These are phyloP conservation scores for Notocelia uddmanniana DNA, from an alignment of 2,888 invertebrate species.

Conservation along the genomic window DNA sequence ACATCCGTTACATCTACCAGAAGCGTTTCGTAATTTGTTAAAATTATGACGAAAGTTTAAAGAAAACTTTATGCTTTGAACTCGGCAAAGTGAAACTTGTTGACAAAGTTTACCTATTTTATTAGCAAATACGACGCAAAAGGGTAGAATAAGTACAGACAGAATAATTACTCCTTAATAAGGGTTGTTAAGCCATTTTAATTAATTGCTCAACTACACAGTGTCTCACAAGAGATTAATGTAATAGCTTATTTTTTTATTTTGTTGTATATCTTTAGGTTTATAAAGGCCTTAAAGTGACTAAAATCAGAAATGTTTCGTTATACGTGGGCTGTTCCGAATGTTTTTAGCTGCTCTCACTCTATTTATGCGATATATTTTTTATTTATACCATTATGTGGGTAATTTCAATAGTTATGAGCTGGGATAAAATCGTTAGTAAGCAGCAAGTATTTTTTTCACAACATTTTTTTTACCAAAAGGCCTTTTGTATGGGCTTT, in stretches of 20 bases:
- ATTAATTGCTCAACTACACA: conserved; percentile 60
- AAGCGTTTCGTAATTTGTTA: conserved; percentile 27
- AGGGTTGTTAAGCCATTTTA: conserved; percentile 71
- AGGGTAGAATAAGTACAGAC: conserved; percentile 52
- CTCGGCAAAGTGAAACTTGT: conserved; percentile 42
- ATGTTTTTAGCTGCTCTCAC: too few relatives aligned
- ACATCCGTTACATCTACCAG: conserved; percentile 10
- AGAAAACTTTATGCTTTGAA: conserved; percentile 41
- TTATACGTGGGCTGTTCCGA: too few relatives aligned
- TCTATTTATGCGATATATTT: too few relatives aligned
- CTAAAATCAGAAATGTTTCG: not conserved
- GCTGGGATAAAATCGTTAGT: too few relatives aligned
- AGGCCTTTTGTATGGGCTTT: too few relatives aligned
- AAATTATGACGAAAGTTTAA: conserved; percentile 39
- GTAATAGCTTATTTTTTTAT: conserved; percentile 69
- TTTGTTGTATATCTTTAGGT: conserved; percentile 60
- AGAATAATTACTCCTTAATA: conserved; percentile 64
- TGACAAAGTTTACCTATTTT: conserved; percentile 60
- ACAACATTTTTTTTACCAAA: too few relatives aligned
- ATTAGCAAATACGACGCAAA: conserved; percentile 61
- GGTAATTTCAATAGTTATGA: too few relatives aligned
- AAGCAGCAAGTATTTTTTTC: too few relatives aligned
- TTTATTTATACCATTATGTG: too few relatives aligned
- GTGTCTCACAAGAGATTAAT: conserved; percentile 58
- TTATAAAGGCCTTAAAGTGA: conserved; percentile 63